Base-by-base conservation (phyloP, 92 coral and sea anemone genomes). In the Epizoanthus illoricatus region DNA sequence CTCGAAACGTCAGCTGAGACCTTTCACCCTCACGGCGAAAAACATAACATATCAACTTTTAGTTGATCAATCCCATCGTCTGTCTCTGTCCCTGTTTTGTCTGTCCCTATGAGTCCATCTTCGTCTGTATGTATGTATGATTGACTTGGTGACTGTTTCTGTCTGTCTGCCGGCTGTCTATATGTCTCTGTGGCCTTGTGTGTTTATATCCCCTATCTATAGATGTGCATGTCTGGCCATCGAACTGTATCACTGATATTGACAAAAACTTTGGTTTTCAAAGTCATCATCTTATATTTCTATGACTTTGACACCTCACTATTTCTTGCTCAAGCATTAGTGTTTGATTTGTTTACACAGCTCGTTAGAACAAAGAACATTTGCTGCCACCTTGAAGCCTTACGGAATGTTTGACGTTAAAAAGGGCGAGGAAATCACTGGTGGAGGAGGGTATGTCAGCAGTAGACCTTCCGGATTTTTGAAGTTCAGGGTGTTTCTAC, bases 321-420 rank as follows among this genome's bases (percentile, higher is more conserved):
- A 18, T 18, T n/a, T 7, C 12, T 23, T 61, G 49, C 13, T 41
- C 2, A 47, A 6, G 62, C 17, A n/a, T 15, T 15, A 15, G 15
- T 33, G 4, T 41, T n/a, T 58, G 13, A 23, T 24, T 21, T 45
- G 55, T 39, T 54, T 13, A 49, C 79, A 13, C 80, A 94, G 98
- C 23, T 91, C 94, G 4, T 57, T 96, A 65, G 90, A 76, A 36
- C 80, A 85, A 19, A 85, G 99, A 9, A 87, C 82, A 13, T 93
- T 92, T 75, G 90, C 90, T 0, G 39, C 89, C 60, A 75, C 80
- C 62, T 66, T 83, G 42, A 87, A 67, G 45, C 99, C 90, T 75
- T 96, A 96, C 74, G 94, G 93, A 5, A 45, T 96, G 4, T 91
- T 96, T 73, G 93, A 96, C 69, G 94, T 92, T 3, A 33, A 80